Percentiles rank a stretch among this genome's conserved stretches.
These are phyloP conservation scores for Phrynocephalus vlangalii DNA, from an alignment of 2,797 vertebrate species.

Conservation along the genomic window DNA sequence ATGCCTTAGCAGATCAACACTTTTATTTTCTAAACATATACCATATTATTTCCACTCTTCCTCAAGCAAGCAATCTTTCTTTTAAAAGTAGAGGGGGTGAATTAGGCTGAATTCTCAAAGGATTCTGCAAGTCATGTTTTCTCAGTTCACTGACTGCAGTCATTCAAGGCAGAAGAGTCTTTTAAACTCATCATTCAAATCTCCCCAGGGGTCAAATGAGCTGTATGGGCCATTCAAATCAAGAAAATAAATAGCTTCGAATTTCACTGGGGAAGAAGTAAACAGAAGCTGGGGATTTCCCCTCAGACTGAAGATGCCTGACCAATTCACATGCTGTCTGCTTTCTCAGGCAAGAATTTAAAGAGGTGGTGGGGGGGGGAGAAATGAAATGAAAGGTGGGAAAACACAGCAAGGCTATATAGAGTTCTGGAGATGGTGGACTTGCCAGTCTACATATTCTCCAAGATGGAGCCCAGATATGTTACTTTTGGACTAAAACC, in stretches of 20 bases:
- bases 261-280: neutral
- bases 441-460: neutral
- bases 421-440: neutral
- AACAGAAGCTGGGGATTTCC: neutral
- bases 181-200: neutral
- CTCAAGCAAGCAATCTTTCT: too few relatives aligned
- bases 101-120: neutral
- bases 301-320: neutral
- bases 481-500: too few relatives aligned
- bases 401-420: neutral
- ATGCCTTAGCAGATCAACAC: too few relatives aligned
- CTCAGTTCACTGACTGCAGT: neutral
- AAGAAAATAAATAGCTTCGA: neutral
- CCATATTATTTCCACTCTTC: too few relatives aligned
- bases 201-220: neutral
- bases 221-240: neutral
- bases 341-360: neutral
- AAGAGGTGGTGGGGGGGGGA: neutral
- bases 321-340: neutral
- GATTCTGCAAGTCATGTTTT: neutral
- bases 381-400: neutral
- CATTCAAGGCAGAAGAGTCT: neutral
- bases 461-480: neutral
- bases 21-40: too few relatives aligned
- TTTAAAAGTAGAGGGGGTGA: too few relatives aligned